A percentile compares a stretch with the other conserved stretches of the same genome.
Evolutionary conservation across 2,113 vertebrate genomes (phyloP).

Genomic region (Rhagologus leucostigma): DNA sequence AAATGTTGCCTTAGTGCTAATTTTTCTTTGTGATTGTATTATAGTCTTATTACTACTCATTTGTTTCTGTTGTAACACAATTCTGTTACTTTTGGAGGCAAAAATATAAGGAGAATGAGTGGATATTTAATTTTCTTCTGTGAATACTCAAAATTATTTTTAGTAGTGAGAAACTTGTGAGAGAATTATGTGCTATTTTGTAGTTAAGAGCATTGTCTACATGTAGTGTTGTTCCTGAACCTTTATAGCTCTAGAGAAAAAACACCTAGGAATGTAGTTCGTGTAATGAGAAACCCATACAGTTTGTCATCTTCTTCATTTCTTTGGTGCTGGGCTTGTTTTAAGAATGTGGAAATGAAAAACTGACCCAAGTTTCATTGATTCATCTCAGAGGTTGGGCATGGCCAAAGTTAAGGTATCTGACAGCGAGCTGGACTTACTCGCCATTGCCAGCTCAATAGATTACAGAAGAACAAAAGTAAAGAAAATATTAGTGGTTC

Average conservation of each 20-base stretch:
- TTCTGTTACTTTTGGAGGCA: neutral
- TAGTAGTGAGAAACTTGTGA: neutral
- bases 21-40: conserved; percentile 8
- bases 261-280: neutral
- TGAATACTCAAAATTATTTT: conserved; percentile 20
- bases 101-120: neutral
- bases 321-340: neutral
- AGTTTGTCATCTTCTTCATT: neutral
- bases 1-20: neutral
- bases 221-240: neutral
- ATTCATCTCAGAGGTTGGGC: neutral
- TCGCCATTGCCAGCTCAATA: conserved; percentile 10
- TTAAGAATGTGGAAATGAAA: conserved; percentile 16
- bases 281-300: neutral
- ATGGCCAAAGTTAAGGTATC: conserved; percentile 32
- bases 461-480: neutral
- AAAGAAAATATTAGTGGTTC: conserved; percentile 23
- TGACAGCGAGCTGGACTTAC: conserved; percentile 41
- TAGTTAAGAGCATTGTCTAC: neutral
- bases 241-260: neutral
- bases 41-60: neutral
- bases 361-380: conserved; percentile 16
- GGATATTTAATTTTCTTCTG: conserved; percentile 31
- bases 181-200: neutral
- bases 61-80: neutral